Conservation (phyloP, 1,140 invertebrate genomes). For the Drosophila suzukii region DNA sequence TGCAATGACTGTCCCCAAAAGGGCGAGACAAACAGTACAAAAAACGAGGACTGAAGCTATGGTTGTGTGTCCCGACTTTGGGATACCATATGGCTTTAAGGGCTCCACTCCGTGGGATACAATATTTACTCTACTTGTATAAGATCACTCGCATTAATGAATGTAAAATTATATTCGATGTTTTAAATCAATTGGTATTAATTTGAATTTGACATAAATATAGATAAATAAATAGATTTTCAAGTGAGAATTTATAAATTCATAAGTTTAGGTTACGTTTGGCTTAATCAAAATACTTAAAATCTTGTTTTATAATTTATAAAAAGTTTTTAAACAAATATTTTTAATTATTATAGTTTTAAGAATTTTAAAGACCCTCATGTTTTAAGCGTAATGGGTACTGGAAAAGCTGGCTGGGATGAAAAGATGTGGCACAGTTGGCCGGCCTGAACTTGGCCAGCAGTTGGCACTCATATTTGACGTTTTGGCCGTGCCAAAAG, state of each 20-base stretch:
- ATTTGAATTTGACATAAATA: too few relatives aligned
- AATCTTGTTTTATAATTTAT: not conserved
- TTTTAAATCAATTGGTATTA: too few relatives aligned
- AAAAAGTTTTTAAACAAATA: not conserved
- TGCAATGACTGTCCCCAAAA: conserved; percentile 43
- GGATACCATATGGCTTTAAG: not conserved
- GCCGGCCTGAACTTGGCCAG: conserved; percentile 12
- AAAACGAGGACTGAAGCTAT: not conserved
- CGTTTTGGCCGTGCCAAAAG: conserved; percentile 56
- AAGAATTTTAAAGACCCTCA: not conserved
- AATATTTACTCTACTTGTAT: too few relatives aligned
- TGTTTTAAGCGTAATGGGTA: not conserved
- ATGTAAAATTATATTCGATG: too few relatives aligned
- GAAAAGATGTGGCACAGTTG: not conserved
- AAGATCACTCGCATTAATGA: too few relatives aligned
- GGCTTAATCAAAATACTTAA: not conserved
- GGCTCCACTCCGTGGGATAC: too few relatives aligned
- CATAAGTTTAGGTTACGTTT: too few relatives aligned
- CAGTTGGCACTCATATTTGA: conserved; percentile 56
- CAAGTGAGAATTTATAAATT: too few relatives aligned
- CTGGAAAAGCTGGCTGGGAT: not conserved
- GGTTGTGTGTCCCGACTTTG: not conserved
- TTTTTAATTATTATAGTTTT: not conserved
- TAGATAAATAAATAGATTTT: too few relatives aligned
- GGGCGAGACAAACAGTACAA: conserved; percentile 18